These are phyloP conservation scores for Coelinius sp. DNA, from an alignment of 2,888 invertebrate species.

Conservation along the genomic window DNA sequence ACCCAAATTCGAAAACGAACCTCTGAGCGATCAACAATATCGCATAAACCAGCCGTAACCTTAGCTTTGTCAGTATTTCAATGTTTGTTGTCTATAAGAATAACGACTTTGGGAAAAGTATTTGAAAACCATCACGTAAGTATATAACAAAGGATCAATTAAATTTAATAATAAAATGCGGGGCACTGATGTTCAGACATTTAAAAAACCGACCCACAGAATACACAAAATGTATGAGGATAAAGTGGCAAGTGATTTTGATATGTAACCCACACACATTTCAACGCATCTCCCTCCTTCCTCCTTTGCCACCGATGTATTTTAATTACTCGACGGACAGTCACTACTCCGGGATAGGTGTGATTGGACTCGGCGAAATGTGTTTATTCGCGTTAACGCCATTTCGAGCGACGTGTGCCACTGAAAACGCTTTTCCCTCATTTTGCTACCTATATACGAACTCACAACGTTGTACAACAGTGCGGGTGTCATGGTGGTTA, in stretches of 20 bases:
- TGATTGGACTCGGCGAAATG: slow-evolving; percentile 59
- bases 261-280: not conserved
- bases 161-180: no score
- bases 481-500: not conserved
- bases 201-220: not conserved
- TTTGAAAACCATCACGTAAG: no score
- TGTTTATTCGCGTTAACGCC: slow-evolving; percentile 65
- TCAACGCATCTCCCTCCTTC: not conserved
- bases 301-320: slow-evolving; percentile 26
- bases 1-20: no score
- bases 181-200: no score
- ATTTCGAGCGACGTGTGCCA: slow-evolving; percentile 52
- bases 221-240: not conserved
- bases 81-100: no score
- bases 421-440: slow-evolving; percentile 29
- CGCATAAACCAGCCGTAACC: no score
- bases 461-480: slow-evolving; percentile 3
- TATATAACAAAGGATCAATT: no score
- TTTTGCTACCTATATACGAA: not conserved
- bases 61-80: no score
- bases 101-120: no score
- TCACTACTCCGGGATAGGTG: slow-evolving; percentile 55
- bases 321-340: slow-evolving; percentile 47
- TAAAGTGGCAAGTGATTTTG: slow-evolving; percentile 3
- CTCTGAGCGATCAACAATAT: no score